Evolutionary conservation across 1,140 invertebrate genomes (phyloP), one percentile per base, ranked within the genome.

Genomic region (Apis dorsata): DNA sequence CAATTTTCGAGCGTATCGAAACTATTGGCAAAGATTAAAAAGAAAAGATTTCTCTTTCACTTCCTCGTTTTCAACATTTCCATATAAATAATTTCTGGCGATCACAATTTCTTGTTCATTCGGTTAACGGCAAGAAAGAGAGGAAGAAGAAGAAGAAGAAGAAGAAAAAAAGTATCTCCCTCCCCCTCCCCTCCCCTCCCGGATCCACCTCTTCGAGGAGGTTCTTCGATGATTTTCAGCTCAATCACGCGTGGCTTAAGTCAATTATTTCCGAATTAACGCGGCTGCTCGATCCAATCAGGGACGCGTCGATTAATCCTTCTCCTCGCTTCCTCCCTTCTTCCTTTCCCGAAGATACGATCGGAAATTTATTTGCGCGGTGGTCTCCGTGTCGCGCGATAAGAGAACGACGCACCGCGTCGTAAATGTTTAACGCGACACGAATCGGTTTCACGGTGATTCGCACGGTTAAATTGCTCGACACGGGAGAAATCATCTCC

Each of bases 361-460:
- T 83, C 68, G 80, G 55, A 68, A 83, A 77, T 83, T 77, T 85
- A 71, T 83, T 85, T 55, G 57, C 73, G 68, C 49, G 68, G 81
- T 68, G 75, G 81, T 83, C 51, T 49, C 28, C 59, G 66, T 70
- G 78, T 80, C 69, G 77, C 49, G 15, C 62, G 82, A 73, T 68
- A 84, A 72, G 72, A 49, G 24, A 70, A 84, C 79, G 79, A 81
- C 57, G 57, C 83, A n/a, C 49, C 49, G 71, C 71, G 65, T 81
- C 83, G 79, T 76, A 79, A 83, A 83, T 83, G 81, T 83, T 83
- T 81, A 84, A 84, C 70, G 83, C 83, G 83, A 73, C 79, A 59
- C 83, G 83, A 84, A 84, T 84, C 79, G 63, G 78, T 81, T 84
- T 84, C 83, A 81, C 83, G 72, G 83, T 34, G 62, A 84, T 84